Conservation (phyloP, 2,888 invertebrate genomes). For the Encarsia formosa region DNA sequence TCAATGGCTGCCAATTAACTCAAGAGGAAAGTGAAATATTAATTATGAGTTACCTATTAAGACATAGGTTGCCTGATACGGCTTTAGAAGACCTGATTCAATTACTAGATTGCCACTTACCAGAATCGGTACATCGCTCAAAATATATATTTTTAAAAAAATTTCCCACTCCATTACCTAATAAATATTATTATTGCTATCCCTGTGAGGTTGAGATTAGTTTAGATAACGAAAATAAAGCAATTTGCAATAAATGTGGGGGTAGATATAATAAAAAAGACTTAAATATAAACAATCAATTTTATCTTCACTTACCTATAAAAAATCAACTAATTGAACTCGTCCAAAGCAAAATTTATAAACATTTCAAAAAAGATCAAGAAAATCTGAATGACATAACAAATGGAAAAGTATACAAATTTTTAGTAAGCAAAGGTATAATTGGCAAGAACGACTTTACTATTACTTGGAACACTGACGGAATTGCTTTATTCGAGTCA, state of each 20-base stretch:
- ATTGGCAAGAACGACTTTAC: background rate
- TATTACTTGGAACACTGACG: background rate
- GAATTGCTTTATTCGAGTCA: background rate
- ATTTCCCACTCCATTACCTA: background rate
- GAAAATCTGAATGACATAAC: background rate
- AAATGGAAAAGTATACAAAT: background rate
- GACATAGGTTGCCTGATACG: background rate
- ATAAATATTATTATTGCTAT: background rate
- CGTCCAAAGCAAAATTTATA: background rate
- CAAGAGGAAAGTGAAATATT: background rate
- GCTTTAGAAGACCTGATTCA: background rate
- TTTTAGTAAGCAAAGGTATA: background rate
- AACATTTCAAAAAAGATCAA: background rate
- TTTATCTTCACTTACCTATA: background rate
- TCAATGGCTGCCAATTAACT: background rate
- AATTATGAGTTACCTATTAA: background rate
- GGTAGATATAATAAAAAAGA: background rate
- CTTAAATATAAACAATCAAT: background rate
- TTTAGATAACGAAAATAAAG: background rate
- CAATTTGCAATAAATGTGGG: background rate
- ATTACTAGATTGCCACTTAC: background rate
- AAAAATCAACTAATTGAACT: background rate
- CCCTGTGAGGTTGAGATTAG: background rate
- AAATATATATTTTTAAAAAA: background rate
- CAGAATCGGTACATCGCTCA: background rate